These are phyloP conservation scores for Pogoniulus pusillus DNA, from an alignment of 2,797 vertebrate species.

Conservation along the genomic window DNA sequence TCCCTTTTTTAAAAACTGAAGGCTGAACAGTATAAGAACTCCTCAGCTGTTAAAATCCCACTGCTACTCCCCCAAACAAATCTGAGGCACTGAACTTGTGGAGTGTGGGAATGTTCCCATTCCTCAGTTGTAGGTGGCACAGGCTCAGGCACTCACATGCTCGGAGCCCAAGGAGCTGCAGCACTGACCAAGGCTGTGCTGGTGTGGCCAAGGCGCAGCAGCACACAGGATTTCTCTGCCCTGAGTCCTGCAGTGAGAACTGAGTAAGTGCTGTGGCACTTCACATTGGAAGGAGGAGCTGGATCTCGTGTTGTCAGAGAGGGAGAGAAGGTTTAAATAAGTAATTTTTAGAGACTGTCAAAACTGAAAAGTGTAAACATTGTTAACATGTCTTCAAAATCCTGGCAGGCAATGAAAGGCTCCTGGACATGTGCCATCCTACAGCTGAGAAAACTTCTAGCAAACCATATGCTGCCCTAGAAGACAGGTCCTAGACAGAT, in stretches of 20 bases:
- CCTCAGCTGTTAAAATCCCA: not conserved
- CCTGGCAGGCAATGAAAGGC: slow-evolving; percentile 14
- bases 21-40: not conserved
- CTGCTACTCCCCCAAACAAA: not conserved
- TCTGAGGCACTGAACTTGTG: not conserved
- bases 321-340: slow-evolving; percentile 17
- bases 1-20: not conserved
- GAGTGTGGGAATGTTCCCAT: not conserved
- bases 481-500: not conserved
- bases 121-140: not conserved
- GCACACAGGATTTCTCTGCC: not conserved
- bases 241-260: accelerated
- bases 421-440: not conserved
- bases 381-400: slow-evolving; percentile 49
- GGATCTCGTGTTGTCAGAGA: not conserved
- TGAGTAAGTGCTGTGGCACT: not conserved
- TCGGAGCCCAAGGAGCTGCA: not conserved
- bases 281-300: not conserved
- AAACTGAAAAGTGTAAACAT: slow-evolving; percentile 32
- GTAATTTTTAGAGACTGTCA: slow-evolving; percentile 41
- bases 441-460: slow-evolving; percentile 27
- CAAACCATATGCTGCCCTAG: slow-evolving; percentile 49
- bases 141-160: accelerated
- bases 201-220: accelerated
- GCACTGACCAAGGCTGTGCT: not conserved